Conservation (phyloP, 2,888 invertebrate genomes). For the Hedychridium roseum region DNA sequence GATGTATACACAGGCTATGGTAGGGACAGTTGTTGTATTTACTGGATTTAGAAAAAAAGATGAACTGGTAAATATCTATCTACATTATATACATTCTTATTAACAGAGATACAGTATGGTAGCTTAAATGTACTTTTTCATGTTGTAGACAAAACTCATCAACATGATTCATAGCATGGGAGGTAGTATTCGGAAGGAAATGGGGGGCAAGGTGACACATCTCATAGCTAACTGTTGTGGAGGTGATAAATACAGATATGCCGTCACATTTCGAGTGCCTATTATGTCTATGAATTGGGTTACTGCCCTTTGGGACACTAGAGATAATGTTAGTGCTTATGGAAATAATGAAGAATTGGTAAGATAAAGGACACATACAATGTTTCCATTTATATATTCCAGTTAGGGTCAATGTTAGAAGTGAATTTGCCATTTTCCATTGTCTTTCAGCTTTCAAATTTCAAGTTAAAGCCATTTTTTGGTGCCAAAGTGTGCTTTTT, state of each 20-base stretch:
- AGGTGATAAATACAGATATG: constrained; percentile 94
- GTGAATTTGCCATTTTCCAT: background rate
- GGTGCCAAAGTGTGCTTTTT: constrained; percentile 87
- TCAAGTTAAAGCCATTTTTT: constrained; percentile 87
- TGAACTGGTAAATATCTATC: constrained; percentile 79
- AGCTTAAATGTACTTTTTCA: background rate
- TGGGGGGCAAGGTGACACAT: constrained; percentile 89
- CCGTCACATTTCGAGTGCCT: constrained; percentile 87
- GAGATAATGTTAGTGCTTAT: constrained; percentile 74
- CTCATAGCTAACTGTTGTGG: constrained; percentile 89
- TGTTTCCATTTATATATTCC: constrained; percentile 22
- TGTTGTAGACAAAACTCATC: constrained; percentile 80
- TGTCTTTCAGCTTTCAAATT: constrained; percentile 53
- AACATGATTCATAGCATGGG: constrained; percentile 96
- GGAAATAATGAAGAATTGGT: constrained; percentile 78
- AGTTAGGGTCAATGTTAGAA: background rate
- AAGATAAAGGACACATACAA: constrained; percentile 50
- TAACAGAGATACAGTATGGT: background rate
- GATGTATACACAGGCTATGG: constrained; percentile 88
- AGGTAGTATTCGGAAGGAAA: constrained; percentile 91
- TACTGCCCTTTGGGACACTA: constrained; percentile 83
- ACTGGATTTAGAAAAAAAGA: constrained; percentile 91
- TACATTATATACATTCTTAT: no score
- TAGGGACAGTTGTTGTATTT: constrained; percentile 88
- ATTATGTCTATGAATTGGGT: constrained; percentile 92